Evolutionary conservation across 2,113 vertebrate genomes (phyloP), one percentile per base, ranked within the genome.

Genomic region (Apeltes quadracus): DNA sequence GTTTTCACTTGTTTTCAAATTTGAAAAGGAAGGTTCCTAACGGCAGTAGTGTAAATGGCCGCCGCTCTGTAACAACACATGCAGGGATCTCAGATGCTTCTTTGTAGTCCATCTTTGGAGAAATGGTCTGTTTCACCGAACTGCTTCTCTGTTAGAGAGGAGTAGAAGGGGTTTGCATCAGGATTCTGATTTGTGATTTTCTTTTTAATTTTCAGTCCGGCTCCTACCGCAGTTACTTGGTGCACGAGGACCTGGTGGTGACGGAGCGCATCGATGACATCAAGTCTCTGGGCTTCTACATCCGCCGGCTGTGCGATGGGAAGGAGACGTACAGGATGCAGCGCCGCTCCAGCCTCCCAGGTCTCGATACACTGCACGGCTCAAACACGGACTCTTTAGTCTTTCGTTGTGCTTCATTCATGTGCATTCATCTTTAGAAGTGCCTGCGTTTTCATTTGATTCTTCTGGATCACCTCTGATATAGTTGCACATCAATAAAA

Each of bases 201-300:
- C 43, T 48, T 10, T 48, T 15, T 32, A 1, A 34, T 15, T 32
- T 27, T 58, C 78, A 98, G 96, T 95, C 94, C 38, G 96, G 95
- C 43, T 95, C 95, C 7, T 97, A 97, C 84, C 95, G 95, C 84
- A 96, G 96, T 5, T 97, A 96, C 50, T 84, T 98, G 75, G 95
- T 98, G 78, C 95, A 92, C 50, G 96, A 98, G 93, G 96, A 98
- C 79, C 91, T 98, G 92, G 94, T 98, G 82, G 96, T 97, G 72
- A 96, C 96, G 0, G 96, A 97, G 87, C 94, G 95, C 32, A 95
- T 98, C 0, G 93, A 94, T 13, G 95, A 97, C 5, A 82, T 97
- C 56, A 93, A 94, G 46, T 94, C 95, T 0, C 87, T 98, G 85
- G 96, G 96, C n/a, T 94, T 94, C 83, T 97, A 97, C 90, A 97